Evolutionary conservation across 2,888 invertebrate genomes (phyloP).

Genomic region (Cephus pulcher): DNA sequence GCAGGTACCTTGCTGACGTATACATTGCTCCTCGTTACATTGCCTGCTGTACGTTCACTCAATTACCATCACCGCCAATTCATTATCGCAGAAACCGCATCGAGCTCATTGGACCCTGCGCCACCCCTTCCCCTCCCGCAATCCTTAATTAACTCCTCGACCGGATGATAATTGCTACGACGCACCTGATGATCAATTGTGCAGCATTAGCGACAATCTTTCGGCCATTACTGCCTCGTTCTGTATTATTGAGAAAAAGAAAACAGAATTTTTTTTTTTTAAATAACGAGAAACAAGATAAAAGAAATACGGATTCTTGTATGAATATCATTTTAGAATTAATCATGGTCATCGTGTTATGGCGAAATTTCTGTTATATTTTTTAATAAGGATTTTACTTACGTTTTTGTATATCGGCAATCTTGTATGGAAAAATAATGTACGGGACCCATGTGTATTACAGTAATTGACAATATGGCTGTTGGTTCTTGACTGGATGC

Average conservation of each 20-base stretch:
- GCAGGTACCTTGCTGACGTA: background rate
- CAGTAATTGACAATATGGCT: background rate
- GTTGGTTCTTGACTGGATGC: background rate
- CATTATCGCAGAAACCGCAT: constrained; percentile 59
- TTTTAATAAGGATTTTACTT: background rate
- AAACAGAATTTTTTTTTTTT: background rate
- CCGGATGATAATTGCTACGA: constrained; percentile 56
- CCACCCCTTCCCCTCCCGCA: constrained; percentile 32
- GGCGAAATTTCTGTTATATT: background rate
- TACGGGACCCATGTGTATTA: background rate
- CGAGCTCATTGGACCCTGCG: constrained; percentile 49
- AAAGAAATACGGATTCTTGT: background rate
- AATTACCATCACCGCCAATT: constrained; percentile 57
- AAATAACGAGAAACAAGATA: background rate
- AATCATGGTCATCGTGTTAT: background rate
- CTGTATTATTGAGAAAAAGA: constrained; percentile 2
- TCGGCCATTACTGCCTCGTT: background rate
- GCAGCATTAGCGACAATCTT: constrained; percentile 15
- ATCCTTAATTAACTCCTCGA: constrained; percentile 58
- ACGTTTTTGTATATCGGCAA: background rate
- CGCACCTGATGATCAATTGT: constrained; percentile 43
- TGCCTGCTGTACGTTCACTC: constrained; percentile 45
- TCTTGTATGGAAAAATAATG: background rate
- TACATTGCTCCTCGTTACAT: constrained; percentile 6
- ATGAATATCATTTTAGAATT: background rate